phyloP scores from a whole-genome alignment of 2,888 invertebrate genomes.

The Callinectes sapidus region DNA sequence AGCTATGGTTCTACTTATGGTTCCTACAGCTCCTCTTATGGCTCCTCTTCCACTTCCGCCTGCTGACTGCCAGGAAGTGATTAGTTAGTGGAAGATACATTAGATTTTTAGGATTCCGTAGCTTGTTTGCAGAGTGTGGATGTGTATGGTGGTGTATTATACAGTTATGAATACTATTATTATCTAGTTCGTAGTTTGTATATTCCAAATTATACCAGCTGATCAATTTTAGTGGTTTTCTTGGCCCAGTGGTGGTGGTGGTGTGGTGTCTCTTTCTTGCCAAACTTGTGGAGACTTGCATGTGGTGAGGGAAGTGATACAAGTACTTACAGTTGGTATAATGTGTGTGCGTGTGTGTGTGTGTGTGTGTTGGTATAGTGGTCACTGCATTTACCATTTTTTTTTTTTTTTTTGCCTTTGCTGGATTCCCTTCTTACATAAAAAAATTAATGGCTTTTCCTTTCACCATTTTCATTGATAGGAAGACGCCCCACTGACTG shows the following conservation, averaged over 20 bases:
- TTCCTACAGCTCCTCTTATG: background rate
- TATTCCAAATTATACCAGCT: background rate
- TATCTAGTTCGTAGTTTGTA: background rate
- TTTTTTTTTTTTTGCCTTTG: no score
- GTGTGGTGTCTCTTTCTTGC: background rate
- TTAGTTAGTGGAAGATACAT: background rate
- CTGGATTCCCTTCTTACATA: no score
- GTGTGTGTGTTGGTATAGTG: no score
- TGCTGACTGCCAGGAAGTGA: background rate
- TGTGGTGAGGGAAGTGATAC: no score
- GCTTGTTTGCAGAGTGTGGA: background rate
- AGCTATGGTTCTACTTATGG: no score
- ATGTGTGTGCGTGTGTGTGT: no score
- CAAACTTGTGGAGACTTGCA: background rate
- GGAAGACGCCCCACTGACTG: no score
- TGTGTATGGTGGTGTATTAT: background rate
- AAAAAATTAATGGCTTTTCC: background rate
- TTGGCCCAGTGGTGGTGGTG: background rate
- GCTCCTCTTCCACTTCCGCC: background rate
- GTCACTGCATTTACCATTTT: no score
- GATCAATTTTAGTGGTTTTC: background rate
- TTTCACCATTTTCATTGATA: background rate
- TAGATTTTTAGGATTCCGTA: background rate
- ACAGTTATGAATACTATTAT: background rate
- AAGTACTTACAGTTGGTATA: no score